Evolutionary conservation across 1,140 invertebrate genomes (phyloP), one percentile per base, ranked within the genome.

Genomic region (Hyles euphorbiae): DNA sequence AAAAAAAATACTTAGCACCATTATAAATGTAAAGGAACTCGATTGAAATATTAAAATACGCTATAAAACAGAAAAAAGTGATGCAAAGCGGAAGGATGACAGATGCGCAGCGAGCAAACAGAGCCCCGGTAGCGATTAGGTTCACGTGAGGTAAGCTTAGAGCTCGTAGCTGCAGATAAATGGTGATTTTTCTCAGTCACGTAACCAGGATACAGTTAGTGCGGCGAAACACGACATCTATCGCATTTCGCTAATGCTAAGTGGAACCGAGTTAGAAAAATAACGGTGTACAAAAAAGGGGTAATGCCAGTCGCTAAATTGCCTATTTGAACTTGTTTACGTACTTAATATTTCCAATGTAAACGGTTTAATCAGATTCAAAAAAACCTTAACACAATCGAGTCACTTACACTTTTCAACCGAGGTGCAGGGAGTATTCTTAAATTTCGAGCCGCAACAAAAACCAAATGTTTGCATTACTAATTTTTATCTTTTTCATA

Each of bases 71-170:
- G 22, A 40, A 40, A 40, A 54, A 65, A 53, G 56, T 34, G 45
- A 6, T 36, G 46, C 51, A 34, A 56, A 64, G 56, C 74, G 72
- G 72, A 80, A 80, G 65, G 67, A 69, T 60, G 65, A 61, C 77
- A 77, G 68, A 65, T 76, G 67, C 50, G 57, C 32, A 32, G n/a
- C 22, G 51, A 22, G 55, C 48, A 53, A 63, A 36, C 50, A 12
- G 43, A 33, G 34, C 61, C 32, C 63, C 61, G 62, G 66, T 61
- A 67, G 65, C 63, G 65, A 60, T 58, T 36, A 59, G 63, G 58
- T 55, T 56, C 63, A 40, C 36, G 36, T 40, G 49, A 65, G 63
- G 58, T 56, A 62, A 63, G 54, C 55, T 53, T 61, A 64, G 62
- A 67, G 46, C 51, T 22, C 22, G 12, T 60, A 62, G 55, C 46